Evolutionary conservation across 35 echinoderm and acorn worm species (phyloP).

Genomic region (Heliocidaris erythrogramma): DNA sequence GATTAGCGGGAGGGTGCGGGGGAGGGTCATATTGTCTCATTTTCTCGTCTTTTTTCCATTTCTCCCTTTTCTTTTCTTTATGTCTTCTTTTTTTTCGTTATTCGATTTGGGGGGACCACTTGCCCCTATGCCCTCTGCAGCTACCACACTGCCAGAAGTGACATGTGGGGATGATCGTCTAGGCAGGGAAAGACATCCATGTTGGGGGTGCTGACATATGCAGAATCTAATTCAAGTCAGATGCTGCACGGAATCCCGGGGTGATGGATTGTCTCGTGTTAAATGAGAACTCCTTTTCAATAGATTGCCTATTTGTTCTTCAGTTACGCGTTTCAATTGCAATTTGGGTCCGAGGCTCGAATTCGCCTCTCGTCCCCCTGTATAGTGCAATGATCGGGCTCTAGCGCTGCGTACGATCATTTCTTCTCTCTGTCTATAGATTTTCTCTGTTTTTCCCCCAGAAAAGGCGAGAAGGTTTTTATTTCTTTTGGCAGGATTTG

Average conservation of each 20-base stretch:
- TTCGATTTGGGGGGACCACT: no score
- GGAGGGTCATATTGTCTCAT: no score
- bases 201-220: background rate
- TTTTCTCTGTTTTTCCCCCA: background rate
- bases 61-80: no score
- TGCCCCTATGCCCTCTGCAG: no score
- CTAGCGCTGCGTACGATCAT: background rate
- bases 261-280: conserved; percentile 16
- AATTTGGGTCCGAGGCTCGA: background rate
- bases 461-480: background rate
- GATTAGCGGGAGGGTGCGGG: no score
- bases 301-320: conserved; percentile 17
- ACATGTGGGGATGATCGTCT: no score
- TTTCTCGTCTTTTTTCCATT: no score
- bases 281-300: conserved; percentile 12
- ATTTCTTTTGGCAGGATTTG: background rate
- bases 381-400: background rate
- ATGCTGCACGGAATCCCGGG: background rate
- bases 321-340: conserved; percentile 16
- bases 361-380: background rate
- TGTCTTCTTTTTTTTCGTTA: no score
- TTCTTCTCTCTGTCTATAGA: background rate
- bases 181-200: background rate
- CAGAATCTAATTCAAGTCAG: background rate
- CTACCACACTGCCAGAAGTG: no score